Conservation (phyloP, 2,113 vertebrate species). For the Dendrocopos noguchii region DNA sequence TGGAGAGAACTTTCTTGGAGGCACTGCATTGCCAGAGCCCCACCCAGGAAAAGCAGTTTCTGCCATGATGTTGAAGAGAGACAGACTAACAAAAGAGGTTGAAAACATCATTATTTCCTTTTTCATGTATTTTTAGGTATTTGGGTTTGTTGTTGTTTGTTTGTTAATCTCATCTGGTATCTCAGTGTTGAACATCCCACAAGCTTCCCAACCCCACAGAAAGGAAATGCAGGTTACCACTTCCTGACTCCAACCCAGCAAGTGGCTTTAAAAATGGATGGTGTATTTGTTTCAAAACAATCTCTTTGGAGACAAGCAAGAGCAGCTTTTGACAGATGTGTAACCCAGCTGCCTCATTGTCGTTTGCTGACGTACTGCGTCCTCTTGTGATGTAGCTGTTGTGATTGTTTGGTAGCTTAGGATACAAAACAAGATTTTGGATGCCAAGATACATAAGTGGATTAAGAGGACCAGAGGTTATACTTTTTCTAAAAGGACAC, state of each 20-base stretch:
- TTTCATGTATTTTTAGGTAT: not conserved
- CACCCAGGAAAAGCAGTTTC: not conserved
- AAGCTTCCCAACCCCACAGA: not conserved
- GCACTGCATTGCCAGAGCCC: not conserved
- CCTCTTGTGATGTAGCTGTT: not conserved
- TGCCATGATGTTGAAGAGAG: not conserved
- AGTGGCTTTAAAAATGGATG: not conserved
- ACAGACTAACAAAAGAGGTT: not conserved
- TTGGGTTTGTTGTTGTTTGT: too few species aligned
- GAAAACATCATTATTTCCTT: not conserved
- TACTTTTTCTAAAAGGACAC: not conserved
- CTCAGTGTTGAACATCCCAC: not conserved
- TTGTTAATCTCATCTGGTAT: not conserved
- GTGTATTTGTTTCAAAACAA: not conserved
- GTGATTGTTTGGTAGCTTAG: conserved; percentile 35
- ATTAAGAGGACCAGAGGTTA: not conserved
- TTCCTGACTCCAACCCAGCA: not conserved
- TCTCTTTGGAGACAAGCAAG: not conserved
- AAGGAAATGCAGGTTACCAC: not conserved
- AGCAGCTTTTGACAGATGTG: not conserved
- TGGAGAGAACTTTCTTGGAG: not conserved
- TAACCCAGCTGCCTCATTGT: conserved; percentile 5
- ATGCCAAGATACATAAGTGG: conserved; percentile 17
- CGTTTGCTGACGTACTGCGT: not conserved
- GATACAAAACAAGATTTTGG: conserved; percentile 44